These are phyloP conservation scores for Monoplex corrugatus DNA, from an alignment of 2,888 invertebrate species.

Conservation along the genomic window DNA sequence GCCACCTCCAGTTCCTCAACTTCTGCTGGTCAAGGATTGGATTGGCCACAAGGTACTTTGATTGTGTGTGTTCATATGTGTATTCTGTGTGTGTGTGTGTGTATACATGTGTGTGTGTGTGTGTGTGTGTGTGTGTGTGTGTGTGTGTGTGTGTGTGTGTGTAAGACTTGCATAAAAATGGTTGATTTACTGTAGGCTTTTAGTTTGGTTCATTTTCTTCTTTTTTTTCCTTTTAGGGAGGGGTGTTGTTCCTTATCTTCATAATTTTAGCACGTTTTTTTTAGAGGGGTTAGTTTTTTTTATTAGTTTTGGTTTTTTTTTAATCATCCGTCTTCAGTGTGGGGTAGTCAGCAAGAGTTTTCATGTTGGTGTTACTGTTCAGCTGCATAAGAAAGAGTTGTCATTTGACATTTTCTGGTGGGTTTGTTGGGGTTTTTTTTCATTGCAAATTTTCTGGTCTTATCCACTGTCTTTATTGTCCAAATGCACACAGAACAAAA, in stretches of 20 bases:
- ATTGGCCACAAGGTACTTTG: neutral
- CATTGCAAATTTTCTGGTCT: too few species aligned
- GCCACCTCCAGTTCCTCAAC: neutral
- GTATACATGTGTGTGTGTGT: constrained; percentile 19
- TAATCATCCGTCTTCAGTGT: neutral
- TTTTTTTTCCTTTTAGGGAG: neutral
- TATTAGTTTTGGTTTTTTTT: neutral
- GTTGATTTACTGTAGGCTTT: too few species aligned
- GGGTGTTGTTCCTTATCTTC: neutral
- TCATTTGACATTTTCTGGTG: neutral
- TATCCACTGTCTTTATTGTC: constrained; percentile 12
- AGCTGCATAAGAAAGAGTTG: too few species aligned
- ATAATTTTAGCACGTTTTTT: neutral
- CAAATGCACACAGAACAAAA: too few species aligned
- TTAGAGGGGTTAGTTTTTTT: neutral
- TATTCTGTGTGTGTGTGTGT: neutral
- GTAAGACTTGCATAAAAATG: neutral
- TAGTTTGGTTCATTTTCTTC: neutral
- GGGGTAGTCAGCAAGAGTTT: neutral
- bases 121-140: constrained; percentile 46
- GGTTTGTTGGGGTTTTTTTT: too few species aligned
- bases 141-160: too few species aligned
- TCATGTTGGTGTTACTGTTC: too few species aligned
- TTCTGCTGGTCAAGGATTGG: neutral
- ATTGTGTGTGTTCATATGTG: neutral